These are phyloP conservation scores for Orycteropus afer DNA, from an alignment of 2,113 vertebrate genomes.

Conservation along the genomic window DNA sequence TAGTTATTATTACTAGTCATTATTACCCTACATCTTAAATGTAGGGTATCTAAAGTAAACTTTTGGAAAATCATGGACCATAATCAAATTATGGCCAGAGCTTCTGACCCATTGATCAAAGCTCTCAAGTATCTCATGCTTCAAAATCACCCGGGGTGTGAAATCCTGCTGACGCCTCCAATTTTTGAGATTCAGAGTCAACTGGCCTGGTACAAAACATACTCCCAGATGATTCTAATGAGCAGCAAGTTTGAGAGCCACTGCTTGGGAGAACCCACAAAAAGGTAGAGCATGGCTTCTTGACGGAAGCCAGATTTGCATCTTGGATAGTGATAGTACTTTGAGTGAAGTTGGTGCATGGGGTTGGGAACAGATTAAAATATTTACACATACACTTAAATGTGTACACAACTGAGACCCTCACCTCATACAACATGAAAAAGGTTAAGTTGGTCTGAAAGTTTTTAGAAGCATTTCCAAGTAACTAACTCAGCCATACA, in stretches of 20 bases:
- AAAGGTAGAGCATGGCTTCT: neutral
- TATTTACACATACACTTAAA: neutral
- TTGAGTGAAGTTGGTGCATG: neutral
- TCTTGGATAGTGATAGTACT: neutral
- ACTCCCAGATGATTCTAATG: neutral
- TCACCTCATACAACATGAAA: neutral
- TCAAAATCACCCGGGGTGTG: neutral
- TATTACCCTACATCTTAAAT: too few relatives aligned
- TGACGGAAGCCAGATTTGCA: neutral
- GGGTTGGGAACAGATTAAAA: neutral
- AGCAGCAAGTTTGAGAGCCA: neutral
- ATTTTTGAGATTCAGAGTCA: neutral
- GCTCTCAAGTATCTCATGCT: neutral
- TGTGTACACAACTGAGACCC: accelerated
- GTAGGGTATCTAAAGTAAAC: neutral
- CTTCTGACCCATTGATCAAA: neutral
- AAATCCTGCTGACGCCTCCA: neutral
- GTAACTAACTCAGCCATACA: neutral
- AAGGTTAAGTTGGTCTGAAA: neutral
- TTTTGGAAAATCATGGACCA: neutral
- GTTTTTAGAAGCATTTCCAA: neutral
- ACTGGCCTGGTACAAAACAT: neutral
- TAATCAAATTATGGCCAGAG: neutral
- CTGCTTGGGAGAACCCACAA: too few relatives aligned
- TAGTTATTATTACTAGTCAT: too few relatives aligned